Evolutionary conservation across 2,113 vertebrate species (phyloP).

Genomic region (Callithrix jacchus): DNA sequence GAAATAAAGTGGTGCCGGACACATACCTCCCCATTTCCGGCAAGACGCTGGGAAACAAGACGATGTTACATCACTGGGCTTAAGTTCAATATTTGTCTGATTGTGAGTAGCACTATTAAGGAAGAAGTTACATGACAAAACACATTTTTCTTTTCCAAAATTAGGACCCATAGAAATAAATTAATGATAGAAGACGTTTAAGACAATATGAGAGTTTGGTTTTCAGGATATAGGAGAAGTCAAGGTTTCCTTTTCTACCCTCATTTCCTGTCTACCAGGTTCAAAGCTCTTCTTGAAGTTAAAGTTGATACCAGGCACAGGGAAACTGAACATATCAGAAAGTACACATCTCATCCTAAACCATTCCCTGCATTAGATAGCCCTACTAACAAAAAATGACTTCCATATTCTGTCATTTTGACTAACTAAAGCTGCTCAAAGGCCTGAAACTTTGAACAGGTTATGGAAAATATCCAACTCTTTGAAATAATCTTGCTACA

Average conservation of each 20-base stretch:
- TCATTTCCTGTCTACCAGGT: neutral
- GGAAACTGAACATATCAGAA: neutral
- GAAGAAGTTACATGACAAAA: neutral
- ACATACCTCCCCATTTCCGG: accelerated
- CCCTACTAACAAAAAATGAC: neutral
- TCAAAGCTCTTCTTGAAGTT: neutral
- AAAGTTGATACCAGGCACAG: neutral
- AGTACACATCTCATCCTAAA: accelerated
- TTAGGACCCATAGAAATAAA: neutral
- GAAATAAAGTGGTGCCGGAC: neutral
- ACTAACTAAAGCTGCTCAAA: neutral
- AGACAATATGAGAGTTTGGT: neutral
- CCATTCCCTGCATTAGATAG: neutral
- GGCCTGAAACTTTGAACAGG: neutral
- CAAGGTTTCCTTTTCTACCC: neutral
- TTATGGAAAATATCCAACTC: neutral
- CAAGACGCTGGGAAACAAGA: neutral
- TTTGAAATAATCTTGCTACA: neutral
- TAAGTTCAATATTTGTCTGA: neutral
- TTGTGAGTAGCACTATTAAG: neutral
- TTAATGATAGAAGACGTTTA: neutral
- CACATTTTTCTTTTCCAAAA: neutral
- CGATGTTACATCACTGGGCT: neutral
- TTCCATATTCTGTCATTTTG: neutral
- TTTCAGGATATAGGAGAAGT: neutral